phyloP scores from a whole-genome alignment of 2,797 vertebrate genomes.

The Babyrousa celebensis region DNA sequence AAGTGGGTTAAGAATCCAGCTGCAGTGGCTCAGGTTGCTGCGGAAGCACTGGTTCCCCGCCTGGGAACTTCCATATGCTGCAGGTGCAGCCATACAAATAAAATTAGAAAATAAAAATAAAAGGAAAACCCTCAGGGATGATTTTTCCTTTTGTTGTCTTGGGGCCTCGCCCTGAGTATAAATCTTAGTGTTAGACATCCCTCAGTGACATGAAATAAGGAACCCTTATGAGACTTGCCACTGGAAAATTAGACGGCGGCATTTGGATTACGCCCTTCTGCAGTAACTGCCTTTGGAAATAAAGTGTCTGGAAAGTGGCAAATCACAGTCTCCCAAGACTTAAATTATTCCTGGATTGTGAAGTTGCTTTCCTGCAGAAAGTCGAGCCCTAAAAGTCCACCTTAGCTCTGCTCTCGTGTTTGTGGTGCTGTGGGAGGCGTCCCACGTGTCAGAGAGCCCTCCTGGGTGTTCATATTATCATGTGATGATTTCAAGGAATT shows the following conservation, averaged over 20 bases:
- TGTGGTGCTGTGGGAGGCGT: neutral
- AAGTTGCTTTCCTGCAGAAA: constrained; percentile 16
- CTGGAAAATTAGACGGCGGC: constrained; percentile 79
- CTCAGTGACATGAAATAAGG: constrained; percentile 63
- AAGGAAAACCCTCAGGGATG: neutral
- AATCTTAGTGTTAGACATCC: constrained; percentile 40
- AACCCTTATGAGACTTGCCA: constrained; percentile 9
- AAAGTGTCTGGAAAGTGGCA: constrained; percentile 21
- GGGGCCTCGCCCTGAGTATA: constrained; percentile 76
- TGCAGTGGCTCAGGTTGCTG: too few species aligned
- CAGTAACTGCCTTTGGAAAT: constrained; percentile 68
- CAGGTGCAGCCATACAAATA: too few species aligned
- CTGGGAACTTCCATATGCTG: too few species aligned
- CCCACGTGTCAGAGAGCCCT: neutral
- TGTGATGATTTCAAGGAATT: too few species aligned
- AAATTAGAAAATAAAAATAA: too few species aligned
- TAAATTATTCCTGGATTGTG: constrained; percentile 35
- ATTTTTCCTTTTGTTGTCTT: constrained; percentile 43
- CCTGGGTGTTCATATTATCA: too few species aligned
- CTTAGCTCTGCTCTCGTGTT: neutral
- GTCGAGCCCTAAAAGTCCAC: neutral
- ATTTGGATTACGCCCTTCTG: constrained; percentile 74
- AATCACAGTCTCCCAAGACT: constrained; percentile 21
- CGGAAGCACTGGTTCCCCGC: too few species aligned
- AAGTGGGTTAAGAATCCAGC: too few species aligned